Base-by-base conservation (phyloP, 2,888 invertebrate species). In the Acleris holmiana region DNA sequence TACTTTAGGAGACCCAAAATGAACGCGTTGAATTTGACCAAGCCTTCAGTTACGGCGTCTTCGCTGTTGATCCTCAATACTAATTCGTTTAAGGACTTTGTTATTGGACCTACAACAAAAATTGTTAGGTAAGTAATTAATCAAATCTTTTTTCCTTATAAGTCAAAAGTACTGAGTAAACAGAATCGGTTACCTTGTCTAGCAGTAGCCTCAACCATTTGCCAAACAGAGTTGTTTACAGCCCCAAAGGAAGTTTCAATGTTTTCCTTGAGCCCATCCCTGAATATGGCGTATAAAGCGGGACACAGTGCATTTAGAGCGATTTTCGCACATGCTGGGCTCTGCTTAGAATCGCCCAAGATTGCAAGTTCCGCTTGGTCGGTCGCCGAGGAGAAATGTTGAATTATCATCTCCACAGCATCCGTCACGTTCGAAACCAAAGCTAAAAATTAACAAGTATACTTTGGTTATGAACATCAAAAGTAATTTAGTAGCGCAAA, bases 1-100 rank as follows among this genome's bases (percentile, higher is more conserved):
- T 90, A 96, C 96, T 98, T 98, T 61, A 98, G 93, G 67, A 98
- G 93, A 50, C 97, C 98, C 80, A 97, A 95, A 70, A 97, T 95
- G 83, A 98, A 98, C 59, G 97, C 97, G 83, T 97, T 97, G 83
- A 98, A 98, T 83, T 97, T 97, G 75, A 97, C 95, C 77, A 96
- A 94, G 72, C 96, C 97, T 86, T 97, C 97, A 13, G 96, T 95
- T 29, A 97, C 95, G 51, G 95, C 95, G 78, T 97, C 96, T 84
- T 97, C 97, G 68, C 95, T 95, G 83, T 97, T 97, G 75, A 98
- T 95, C 77, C 96, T 94, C 81, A 96, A 93, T 21, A 97, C 97
- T 71, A 98, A 91, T 78, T 97, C 97, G 79, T 97, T 96, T 17
- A 98, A 91, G 4, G 97, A 96, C 83, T 97, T 95, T 7, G 97